phyloP scores from a whole-genome alignment of 2,113 vertebrate species.

The Stigmatopora nigra region DNA sequence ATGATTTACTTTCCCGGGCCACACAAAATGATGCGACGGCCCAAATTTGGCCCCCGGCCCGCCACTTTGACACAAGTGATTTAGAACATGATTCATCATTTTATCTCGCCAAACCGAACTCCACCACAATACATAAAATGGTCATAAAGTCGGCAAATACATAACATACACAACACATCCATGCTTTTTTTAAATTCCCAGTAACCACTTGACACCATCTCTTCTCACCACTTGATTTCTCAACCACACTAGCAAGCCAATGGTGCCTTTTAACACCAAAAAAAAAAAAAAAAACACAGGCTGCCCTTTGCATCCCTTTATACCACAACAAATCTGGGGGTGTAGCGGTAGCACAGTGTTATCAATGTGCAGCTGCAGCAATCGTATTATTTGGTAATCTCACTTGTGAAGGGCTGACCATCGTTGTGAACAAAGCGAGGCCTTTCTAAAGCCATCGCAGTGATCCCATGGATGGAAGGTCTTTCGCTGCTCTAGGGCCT shows the following conservation, averaged over 20 bases:
- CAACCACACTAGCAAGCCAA: conserved; percentile 23
- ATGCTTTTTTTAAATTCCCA: conserved; percentile 1
- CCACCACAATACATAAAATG: too few relatives aligned
- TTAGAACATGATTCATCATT: too few relatives aligned
- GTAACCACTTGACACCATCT: conserved; percentile 13
- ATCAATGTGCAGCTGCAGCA: conserved; percentile 59
- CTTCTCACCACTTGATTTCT: conserved; percentile 7
- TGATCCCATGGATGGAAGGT: conserved; percentile 56
- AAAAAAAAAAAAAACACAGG: conserved; percentile 31
- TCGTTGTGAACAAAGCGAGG: conserved; percentile 56
- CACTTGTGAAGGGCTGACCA: conserved; percentile 62
- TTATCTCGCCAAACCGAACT: too few relatives aligned
- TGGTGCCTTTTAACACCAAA: conserved; percentile 49
- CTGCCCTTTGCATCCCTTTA: conserved; percentile 25
- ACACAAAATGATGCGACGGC: too few relatives aligned
- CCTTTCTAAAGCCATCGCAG: conserved; percentile 61
- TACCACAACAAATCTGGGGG: conserved; percentile 47
- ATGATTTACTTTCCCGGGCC: too few relatives aligned
- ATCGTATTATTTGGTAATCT: conserved; percentile 70
- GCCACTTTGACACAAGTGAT: too few relatives aligned
- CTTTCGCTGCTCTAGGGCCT: conserved; percentile 56
- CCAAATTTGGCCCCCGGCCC: too few relatives aligned
- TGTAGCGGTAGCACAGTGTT: conserved; percentile 52
- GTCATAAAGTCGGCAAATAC: too few relatives aligned
- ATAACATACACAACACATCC: background rate